A percentile compares a stretch with the other conserved stretches of the same genome.
Evolutionary conservation across 2,888 invertebrate genomes (phyloP).

Genomic region (Agelastica alni): DNA sequence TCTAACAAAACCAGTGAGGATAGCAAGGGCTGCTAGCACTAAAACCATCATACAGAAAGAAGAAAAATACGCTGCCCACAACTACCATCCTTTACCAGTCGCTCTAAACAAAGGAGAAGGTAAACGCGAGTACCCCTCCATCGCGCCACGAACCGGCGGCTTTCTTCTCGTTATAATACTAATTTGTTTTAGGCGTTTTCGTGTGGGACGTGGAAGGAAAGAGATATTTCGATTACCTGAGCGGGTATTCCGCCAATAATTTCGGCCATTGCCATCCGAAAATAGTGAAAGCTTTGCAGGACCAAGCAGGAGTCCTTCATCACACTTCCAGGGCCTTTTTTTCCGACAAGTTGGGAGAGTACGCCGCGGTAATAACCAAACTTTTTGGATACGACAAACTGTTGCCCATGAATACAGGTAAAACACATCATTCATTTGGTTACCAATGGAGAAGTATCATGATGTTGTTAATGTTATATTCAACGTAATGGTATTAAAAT

Average conservation of each 20-base stretch:
- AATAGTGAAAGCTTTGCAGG: constrained; percentile 64
- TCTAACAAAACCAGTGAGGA: background rate
- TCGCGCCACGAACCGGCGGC: background rate
- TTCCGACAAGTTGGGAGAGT: constrained; percentile 73
- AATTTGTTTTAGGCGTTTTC: constrained; percentile 63
- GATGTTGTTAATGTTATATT: no score
- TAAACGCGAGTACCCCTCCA: constrained; percentile 47
- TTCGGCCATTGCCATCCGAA: constrained; percentile 81
- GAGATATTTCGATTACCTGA: constrained; percentile 77
- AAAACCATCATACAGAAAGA: constrained; percentile 74
- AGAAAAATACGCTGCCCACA: constrained; percentile 89
- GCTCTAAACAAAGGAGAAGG: constrained; percentile 85
- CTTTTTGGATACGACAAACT: constrained; percentile 78
- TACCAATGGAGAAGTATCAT: no score
- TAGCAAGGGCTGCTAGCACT: constrained; percentile 38
- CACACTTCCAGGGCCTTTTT: constrained; percentile 79
- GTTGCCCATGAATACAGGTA: constrained; percentile 81
- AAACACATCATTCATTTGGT: no score
- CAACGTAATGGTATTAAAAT: no score
- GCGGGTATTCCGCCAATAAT: constrained; percentile 81
- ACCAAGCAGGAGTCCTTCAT: constrained; percentile 65
- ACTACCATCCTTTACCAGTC: constrained; percentile 94
- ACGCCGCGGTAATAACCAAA: constrained; percentile 71
- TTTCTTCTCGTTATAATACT: background rate
- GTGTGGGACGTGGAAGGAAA: constrained; percentile 84